These are phyloP conservation scores for Plecotus auritus DNA, from an alignment of 2,113 vertebrate genomes.

Conservation along the genomic window DNA sequence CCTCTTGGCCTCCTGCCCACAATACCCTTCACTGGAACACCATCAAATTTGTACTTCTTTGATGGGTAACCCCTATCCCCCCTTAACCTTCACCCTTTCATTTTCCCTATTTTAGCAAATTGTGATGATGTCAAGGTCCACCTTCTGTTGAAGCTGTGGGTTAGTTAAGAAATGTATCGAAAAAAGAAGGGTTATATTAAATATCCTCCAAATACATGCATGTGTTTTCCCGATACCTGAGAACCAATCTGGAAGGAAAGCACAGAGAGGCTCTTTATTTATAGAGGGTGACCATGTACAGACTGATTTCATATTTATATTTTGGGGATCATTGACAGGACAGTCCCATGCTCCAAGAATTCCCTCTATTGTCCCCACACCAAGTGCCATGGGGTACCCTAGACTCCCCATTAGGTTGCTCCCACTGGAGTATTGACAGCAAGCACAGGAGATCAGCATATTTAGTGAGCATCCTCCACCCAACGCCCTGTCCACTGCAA, in stretches of 20 bases:
- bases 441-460: rapidly evolving
- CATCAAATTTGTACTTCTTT: rapidly evolving
- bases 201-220: background rate
- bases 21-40: rapidly evolving
- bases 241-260: background rate
- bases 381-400: background rate
- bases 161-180: background rate
- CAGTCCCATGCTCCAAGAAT: rapidly evolving
- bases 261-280: background rate
- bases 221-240: background rate
- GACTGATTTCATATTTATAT: background rate
- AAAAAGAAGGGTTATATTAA: background rate
- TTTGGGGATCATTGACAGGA: background rate
- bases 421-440: no score
- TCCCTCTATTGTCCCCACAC: background rate
- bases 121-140: background rate
- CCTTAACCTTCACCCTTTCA: background rate
- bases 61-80: no score
- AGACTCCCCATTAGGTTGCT: background rate
- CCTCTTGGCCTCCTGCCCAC: background rate
- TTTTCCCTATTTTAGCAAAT: background rate
- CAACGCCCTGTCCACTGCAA: rapidly evolving
- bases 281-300: background rate
- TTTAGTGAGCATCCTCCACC: rapidly evolving
- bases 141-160: background rate